Evolutionary conservation across 2,113 vertebrate genomes (phyloP).

Genomic region (Puntigrus tetrazona): DNA sequence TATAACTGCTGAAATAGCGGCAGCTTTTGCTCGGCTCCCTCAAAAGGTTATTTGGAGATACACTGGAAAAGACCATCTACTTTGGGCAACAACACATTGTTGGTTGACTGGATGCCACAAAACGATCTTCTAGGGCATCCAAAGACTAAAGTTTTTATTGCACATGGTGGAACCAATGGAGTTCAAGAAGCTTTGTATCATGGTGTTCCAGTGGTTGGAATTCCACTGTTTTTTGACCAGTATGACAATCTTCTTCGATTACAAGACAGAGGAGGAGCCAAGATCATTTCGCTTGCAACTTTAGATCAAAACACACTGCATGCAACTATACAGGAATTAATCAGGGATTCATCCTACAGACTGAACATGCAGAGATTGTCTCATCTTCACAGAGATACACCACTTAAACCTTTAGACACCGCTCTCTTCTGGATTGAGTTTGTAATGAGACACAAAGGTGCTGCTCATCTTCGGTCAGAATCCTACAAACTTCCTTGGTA

Average conservation of each 20-base stretch:
- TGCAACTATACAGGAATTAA: neutral
- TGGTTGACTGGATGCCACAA: slow-evolving; percentile 40
- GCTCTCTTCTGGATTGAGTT: slow-evolving; percentile 47
- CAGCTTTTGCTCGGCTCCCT: slow-evolving; percentile 30
- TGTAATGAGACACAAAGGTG: slow-evolving; percentile 43
- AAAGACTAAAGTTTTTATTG: slow-evolving; percentile 17
- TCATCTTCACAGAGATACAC: slow-evolving; percentile 23
- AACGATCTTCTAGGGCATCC: slow-evolving; percentile 31
- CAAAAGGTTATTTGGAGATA: slow-evolving; percentile 42
- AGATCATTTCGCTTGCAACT: neutral
- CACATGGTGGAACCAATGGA: slow-evolving; percentile 28
- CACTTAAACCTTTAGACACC: slow-evolving; percentile 15
- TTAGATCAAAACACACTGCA: neutral
- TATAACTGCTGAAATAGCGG: slow-evolving; percentile 15
- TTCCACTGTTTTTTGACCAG: slow-evolving; percentile 33
- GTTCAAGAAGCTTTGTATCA: slow-evolving; percentile 37
- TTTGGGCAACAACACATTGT: slow-evolving; percentile 36
- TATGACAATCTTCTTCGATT: slow-evolving; percentile 17
- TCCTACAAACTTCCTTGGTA: slow-evolving; percentile 40
- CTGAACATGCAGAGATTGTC: slow-evolving; percentile 17
- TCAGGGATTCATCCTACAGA: slow-evolving; percentile 7
- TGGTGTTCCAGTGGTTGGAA: slow-evolving; percentile 35
- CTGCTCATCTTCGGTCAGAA: slow-evolving; percentile 20
- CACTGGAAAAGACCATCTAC: slow-evolving; percentile 23
- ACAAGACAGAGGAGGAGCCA: slow-evolving; percentile 9